Conservation (phyloP, 1,140 invertebrate species). For the Apocrypta bakeri region DNA sequence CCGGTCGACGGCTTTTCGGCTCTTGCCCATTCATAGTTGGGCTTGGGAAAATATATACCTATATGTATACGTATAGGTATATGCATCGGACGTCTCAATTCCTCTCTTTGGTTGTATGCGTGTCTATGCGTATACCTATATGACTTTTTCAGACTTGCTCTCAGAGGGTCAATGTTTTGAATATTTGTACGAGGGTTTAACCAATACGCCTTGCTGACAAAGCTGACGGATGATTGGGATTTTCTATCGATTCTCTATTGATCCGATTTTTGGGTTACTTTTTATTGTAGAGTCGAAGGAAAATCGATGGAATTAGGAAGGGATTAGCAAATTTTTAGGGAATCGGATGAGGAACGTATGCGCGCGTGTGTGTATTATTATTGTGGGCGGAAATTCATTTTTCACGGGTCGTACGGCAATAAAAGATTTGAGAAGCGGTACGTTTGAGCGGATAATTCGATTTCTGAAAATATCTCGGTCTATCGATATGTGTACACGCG, state of each 20-base stretch:
- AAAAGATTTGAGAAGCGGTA: background rate
- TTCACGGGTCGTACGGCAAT: background rate
- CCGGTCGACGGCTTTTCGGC: background rate
- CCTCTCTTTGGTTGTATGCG: background rate
- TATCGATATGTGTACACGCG: background rate
- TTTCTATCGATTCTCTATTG: background rate
- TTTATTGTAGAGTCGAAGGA: background rate
- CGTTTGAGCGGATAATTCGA: background rate
- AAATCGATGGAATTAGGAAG: slow-evolving; percentile 5
- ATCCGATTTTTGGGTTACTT: background rate
- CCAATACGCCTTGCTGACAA: background rate
- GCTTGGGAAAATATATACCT: slow-evolving; percentile 13
- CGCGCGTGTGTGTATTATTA: background rate
- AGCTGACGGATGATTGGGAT: slow-evolving; percentile 9
- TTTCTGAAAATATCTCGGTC: background rate
- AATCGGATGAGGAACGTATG: background rate
- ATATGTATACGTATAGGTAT: too few species aligned
- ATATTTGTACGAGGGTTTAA: background rate
- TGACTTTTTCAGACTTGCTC: background rate
- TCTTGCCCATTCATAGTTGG: background rate
- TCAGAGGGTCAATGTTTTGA: slow-evolving; percentile 37
- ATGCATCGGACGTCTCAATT: slow-evolving; percentile 21
- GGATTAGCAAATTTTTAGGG: background rate
- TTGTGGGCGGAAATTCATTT: background rate
- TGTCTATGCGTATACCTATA: too few species aligned